A percentile compares a stretch with the other conserved stretches of the same genome.
Conservation (phyloP, 2,888 invertebrate genomes). For the Hirtodrosophila confusa region DNA sequence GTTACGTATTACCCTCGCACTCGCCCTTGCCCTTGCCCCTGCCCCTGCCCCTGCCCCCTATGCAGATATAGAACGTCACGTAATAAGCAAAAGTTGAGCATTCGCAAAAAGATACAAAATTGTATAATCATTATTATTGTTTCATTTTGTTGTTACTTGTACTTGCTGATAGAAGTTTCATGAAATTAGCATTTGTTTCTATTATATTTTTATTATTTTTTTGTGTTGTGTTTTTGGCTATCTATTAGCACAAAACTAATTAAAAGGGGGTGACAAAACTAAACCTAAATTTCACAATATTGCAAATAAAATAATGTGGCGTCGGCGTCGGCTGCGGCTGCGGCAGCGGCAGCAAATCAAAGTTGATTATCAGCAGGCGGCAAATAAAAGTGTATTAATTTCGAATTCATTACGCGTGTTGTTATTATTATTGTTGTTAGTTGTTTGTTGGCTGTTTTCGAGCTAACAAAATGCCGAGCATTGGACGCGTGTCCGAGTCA, state of each 20-base stretch:
- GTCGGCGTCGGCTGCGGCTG: too few relatives aligned
- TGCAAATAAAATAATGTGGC: slow-evolving; percentile 27
- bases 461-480: slow-evolving; percentile 29
- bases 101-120: slow-evolving; percentile 20
- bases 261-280: slow-evolving; percentile 54
- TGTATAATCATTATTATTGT: slow-evolving; percentile 16
- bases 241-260: slow-evolving; percentile 59
- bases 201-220: not conserved
- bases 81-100: slow-evolving; percentile 41
- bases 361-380: slow-evolving; percentile 55
- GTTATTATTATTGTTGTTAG: slow-evolving; percentile 20
- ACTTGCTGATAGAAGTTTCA: not conserved
- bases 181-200: slow-evolving; percentile 35
- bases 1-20: not conserved
- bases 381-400: slow-evolving; percentile 68
- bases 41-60: slow-evolving; percentile 1
- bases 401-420: slow-evolving; percentile 64
- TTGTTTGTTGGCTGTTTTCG: slow-evolving; percentile 12
- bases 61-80: slow-evolving; percentile 32
- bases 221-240: slow-evolving; percentile 13
- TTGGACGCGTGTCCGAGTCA: slow-evolving; percentile 67
- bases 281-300: slow-evolving; percentile 50
- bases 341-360: slow-evolving; percentile 59
- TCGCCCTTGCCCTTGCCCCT: too few relatives aligned
- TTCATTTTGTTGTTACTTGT: not conserved